These are phyloP conservation scores for Lucilia sericata DNA, from an alignment of 1,140 invertebrate species.

Conservation along the genomic window DNA sequence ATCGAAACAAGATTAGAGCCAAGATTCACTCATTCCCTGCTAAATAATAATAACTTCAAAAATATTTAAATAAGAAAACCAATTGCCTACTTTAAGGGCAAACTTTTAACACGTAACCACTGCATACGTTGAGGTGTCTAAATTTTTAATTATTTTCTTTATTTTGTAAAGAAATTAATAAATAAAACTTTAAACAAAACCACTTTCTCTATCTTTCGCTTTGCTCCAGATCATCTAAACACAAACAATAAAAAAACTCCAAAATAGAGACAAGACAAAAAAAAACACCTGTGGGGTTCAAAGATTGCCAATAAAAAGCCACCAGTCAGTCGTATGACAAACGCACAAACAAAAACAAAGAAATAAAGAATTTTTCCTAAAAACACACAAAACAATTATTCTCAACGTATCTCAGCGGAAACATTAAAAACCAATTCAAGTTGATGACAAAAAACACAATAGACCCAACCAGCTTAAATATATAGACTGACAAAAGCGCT, in stretches of 20 bases:
- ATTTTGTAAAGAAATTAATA: not conserved
- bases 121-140: not conserved
- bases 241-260: not conserved
- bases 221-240: not conserved
- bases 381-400: conserved; percentile 68
- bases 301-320: conserved; percentile 33
- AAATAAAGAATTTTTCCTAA: conserved; percentile 54
- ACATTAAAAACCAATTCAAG: conserved; percentile 68
- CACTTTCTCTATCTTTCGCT: not conserved
- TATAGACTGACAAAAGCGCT: not conserved
- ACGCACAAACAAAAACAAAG: conserved; percentile 34
- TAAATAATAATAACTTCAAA: too few relatives aligned
- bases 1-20: too few relatives aligned
- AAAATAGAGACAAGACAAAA: not conserved
- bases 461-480: not conserved
- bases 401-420: conserved; percentile 68
- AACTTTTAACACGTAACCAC: not conserved
- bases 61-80: not conserved
- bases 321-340: conserved; percentile 36
- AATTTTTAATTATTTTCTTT: not conserved
- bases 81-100: not conserved
- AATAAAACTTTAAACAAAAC: not conserved
- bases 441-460: conserved; percentile 64
- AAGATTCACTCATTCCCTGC: too few relatives aligned
- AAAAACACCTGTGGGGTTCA: conserved; percentile 47